Evolutionary conservation across 2,113 vertebrate genomes (phyloP).

Genomic region (Girardinichthys multiradiatus): DNA sequence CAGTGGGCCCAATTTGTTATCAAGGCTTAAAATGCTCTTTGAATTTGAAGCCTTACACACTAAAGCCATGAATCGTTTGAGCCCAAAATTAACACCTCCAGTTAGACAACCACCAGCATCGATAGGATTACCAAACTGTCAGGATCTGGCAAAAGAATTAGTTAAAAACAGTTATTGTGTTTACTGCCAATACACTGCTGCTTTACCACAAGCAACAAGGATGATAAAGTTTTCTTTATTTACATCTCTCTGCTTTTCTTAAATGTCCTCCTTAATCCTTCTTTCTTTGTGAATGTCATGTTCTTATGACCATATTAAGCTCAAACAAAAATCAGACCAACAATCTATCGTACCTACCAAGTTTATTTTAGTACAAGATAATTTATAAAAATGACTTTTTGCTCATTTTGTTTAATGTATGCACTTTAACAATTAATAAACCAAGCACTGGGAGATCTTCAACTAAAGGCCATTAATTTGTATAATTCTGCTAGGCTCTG

Average conservation of each 20-base stretch:
- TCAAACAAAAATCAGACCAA: constrained; percentile 44
- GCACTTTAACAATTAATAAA: constrained; percentile 88
- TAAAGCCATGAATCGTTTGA: no score
- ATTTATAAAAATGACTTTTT: constrained; percentile 88
- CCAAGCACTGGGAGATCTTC: constrained; percentile 81
- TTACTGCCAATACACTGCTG: neutral
- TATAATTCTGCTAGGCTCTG: constrained; percentile 83
- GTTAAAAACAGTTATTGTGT: neutral
- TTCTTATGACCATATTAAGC: constrained; percentile 38
- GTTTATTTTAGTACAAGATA: constrained; percentile 77
- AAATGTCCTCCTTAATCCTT: neutral
- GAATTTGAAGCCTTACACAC: no score
- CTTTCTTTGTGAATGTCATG: neutral
- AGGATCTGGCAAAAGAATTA: neutral
- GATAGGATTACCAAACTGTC: neutral
- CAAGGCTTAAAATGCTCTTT: no score
- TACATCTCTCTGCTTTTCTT: neutral
- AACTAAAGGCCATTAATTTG: constrained; percentile 87
- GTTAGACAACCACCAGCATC: neutral
- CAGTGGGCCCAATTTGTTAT: no score
- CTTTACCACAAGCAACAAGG: neutral
- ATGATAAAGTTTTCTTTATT: neutral
- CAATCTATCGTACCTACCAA: constrained; percentile 63
- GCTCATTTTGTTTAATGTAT: constrained; percentile 88
- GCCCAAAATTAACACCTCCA: neutral